phyloP scores from a whole-genome alignment of 64 coral and sea anemone genomes.

The Montipora efflorescens region DNA sequence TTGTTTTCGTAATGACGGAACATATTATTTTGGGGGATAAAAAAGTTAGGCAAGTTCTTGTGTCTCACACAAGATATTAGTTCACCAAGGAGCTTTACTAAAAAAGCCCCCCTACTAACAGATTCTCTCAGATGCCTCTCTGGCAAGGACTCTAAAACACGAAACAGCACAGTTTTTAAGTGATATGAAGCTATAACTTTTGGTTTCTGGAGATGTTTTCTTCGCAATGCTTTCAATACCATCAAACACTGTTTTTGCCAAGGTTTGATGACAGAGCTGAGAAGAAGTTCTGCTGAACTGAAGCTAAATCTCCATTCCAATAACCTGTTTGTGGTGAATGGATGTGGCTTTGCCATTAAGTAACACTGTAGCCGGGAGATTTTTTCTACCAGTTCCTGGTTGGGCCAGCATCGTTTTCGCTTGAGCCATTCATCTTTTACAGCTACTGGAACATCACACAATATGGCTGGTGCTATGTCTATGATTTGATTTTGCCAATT shows the following conservation, averaged over 20 bases:
- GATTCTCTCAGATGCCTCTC: background rate
- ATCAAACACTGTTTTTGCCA: conserved; percentile 31
- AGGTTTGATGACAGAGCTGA: conserved; percentile 14
- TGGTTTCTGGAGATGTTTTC: conserved; percentile 42
- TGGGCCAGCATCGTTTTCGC: conserved; percentile 2
- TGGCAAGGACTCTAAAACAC: conserved; percentile 20
- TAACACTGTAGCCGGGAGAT: conserved; percentile 11
- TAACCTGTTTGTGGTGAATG: conserved; percentile 20
- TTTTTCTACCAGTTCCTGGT: conserved; percentile 1
- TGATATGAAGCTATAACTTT: conserved; percentile 39
- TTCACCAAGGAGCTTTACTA: conserved; percentile 13
- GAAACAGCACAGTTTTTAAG: conserved; percentile 38
- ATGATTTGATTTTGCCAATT: conserved; percentile 36
- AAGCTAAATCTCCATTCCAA: conserved; percentile 40
- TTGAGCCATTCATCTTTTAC: conserved; percentile 1
- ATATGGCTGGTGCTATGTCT: conserved; percentile 35
- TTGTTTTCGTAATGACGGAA: conserved; percentile 8
- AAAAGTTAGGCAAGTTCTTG: conserved; percentile 32
- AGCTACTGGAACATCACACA: background rate
- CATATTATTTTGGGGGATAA: conserved; percentile 48
- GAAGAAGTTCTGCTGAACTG: conserved; percentile 22
- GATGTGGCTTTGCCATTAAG: conserved; percentile 31
- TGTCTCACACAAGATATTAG: background rate
- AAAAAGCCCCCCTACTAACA: background rate
- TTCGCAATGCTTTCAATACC: conserved; percentile 29